These are phyloP conservation scores for Myanophis thanlyinensis DNA, from an alignment of 2,113 vertebrate genomes.

Conservation along the genomic window DNA sequence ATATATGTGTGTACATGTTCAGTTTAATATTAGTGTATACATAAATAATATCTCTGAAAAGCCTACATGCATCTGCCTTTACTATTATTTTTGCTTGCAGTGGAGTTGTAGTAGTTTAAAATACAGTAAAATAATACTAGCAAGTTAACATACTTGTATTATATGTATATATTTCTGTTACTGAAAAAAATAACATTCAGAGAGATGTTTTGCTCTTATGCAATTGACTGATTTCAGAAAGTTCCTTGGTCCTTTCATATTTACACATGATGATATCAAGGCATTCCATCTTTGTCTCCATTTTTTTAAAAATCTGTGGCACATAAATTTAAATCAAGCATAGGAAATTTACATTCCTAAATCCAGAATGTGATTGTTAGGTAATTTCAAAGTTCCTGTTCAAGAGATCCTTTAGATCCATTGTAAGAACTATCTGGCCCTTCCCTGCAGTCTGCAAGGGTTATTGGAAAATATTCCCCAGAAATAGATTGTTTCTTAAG, in stretches of 20 bases:
- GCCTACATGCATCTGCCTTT: constrained; percentile 8
- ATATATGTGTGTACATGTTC: not conserved
- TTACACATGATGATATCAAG: not conserved
- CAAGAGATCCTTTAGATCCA: not conserved
- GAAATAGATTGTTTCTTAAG: not conserved
- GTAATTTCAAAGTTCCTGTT: not conserved
- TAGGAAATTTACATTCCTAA: not conserved
- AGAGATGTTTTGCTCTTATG: not conserved
- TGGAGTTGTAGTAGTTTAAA: not conserved
- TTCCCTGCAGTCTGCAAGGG: not conserved
- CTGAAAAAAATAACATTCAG: not conserved
- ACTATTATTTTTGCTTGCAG: not conserved
- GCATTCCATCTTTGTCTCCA: not conserved
- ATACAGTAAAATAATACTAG: not conserved
- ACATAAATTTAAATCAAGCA: not conserved
- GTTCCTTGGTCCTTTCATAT: not conserved
- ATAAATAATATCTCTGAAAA: not conserved
- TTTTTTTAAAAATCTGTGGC: not conserved
- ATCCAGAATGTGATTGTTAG: not conserved
- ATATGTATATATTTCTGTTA: not conserved
- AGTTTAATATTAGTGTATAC: constrained; percentile 1
- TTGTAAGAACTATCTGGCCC: not conserved
- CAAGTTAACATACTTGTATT: not conserved
- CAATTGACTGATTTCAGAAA: not conserved
- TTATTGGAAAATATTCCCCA: not conserved